These are phyloP conservation scores for Ondatra zibethicus DNA, from an alignment of 2,113 vertebrate genomes.

Conservation along the genomic window DNA sequence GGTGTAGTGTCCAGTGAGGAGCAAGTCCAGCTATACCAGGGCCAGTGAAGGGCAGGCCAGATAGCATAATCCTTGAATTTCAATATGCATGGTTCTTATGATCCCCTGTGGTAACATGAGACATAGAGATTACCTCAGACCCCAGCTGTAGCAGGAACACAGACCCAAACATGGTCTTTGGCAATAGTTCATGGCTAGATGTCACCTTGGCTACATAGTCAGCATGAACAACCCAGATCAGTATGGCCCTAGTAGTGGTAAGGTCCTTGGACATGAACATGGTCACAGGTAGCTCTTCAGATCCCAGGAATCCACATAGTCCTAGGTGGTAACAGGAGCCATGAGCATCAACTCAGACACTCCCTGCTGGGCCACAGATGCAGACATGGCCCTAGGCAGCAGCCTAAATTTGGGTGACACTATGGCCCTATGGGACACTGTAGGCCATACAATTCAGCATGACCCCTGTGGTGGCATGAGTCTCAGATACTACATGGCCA, in stretches of 20 bases:
- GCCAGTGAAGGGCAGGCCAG: too few species aligned
- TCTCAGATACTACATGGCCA: neutral
- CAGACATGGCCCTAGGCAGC: neutral
- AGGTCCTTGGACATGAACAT: neutral
- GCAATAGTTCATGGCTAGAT: neutral
- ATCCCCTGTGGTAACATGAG: neutral
- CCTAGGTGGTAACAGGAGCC: neutral
- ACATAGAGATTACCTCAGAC: neutral
- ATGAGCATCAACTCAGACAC: neutral
- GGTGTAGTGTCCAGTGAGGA: neutral
- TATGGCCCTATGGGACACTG: neutral
- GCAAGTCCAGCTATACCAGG: neutral
- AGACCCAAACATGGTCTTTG: neutral
- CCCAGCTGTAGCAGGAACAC: neutral
- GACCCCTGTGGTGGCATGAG: neutral
- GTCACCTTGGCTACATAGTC: neutral
- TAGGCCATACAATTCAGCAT: neutral
- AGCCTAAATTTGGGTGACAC: neutral
- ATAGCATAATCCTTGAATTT: neutral
- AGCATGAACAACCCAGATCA: neutral
- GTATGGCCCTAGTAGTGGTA: accelerated
- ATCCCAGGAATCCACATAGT: neutral
- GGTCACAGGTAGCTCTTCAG: neutral
- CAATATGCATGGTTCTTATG: neutral
- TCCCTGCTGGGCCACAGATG: neutral